Percentiles rank a stretch among this genome's conserved stretches.
phyloP scores from a whole-genome alignment of 2,797 vertebrate genomes.

The Myotis myotis region DNA sequence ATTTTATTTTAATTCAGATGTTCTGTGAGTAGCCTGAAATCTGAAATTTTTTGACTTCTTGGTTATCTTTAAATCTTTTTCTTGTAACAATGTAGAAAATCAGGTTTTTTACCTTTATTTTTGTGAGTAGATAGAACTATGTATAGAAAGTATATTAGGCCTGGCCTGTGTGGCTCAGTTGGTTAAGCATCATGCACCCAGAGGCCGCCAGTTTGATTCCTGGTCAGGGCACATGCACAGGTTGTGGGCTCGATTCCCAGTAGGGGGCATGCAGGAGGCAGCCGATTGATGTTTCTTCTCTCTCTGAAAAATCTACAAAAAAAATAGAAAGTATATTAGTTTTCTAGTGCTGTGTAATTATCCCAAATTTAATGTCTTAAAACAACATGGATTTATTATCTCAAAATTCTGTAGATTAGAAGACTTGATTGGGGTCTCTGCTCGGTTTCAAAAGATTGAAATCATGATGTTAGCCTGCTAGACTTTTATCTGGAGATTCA shows the following conservation, averaged over 20 bases:
- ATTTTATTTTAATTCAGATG: constrained; percentile 52
- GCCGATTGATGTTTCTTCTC: no score
- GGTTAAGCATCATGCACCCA: no score
- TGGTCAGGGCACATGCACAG: no score
- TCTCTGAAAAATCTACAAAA: no score
- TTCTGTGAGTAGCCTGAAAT: background rate
- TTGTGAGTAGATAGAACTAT: background rate
- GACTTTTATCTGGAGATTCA: background rate
- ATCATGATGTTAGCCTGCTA: background rate
- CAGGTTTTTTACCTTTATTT: background rate
- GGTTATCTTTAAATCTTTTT: background rate
- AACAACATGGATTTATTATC: background rate
- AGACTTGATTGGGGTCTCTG: background rate
- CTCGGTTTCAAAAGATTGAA: constrained; percentile 17
- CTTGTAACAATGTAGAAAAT: constrained; percentile 1
- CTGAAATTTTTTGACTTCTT: background rate
- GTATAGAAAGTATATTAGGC: background rate
- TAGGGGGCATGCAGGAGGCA: no score
- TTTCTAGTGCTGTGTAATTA: constrained; percentile 36
- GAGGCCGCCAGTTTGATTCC: no score
- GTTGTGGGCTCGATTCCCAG: no score
- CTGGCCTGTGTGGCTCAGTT: no score
- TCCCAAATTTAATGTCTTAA: background rate
- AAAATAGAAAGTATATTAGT: background rate
- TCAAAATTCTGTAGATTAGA: constrained; percentile 10